A percentile compares a stretch with the other conserved stretches of the same genome.
phyloP scores from a whole-genome alignment of 2,797 vertebrate species.

The Denticeps clupeoides region DNA sequence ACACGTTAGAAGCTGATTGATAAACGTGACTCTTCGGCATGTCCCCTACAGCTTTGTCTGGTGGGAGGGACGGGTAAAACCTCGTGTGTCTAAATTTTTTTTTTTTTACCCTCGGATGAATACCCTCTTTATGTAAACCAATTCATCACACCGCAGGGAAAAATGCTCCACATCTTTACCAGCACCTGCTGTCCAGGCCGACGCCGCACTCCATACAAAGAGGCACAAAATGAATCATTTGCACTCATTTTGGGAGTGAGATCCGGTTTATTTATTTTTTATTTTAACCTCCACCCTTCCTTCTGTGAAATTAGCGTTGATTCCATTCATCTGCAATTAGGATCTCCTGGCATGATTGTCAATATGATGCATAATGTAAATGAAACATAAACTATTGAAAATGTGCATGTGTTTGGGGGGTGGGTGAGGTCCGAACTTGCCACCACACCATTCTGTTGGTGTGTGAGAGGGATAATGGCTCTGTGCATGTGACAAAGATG shows the following conservation, averaged over 20 bases:
- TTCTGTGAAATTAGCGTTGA: neutral
- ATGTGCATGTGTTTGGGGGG: too few relatives aligned
- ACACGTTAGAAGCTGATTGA: constrained; percentile 20
- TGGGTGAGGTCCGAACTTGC: too few relatives aligned
- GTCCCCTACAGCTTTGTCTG: constrained; percentile 32
- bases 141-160: constrained; percentile 74
- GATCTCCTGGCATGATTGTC: constrained; percentile 14
- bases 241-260: too few relatives aligned
- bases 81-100: constrained; percentile 56
- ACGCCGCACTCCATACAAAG: constrained; percentile 56
- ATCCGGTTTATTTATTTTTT: too few relatives aligned
- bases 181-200: constrained; percentile 71
- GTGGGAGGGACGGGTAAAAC: constrained; percentile 51
- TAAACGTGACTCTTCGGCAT: constrained; percentile 11
- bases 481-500: too few relatives aligned
- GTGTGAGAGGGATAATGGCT: too few relatives aligned
- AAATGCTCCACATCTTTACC: constrained; percentile 57
- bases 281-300: too few relatives aligned
- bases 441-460: too few relatives aligned
- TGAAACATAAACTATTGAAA: constrained; percentile 21
- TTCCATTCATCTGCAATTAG: constrained; percentile 15
- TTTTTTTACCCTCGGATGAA: constrained; percentile 70
- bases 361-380: constrained; percentile 21
- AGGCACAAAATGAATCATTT: neutral
- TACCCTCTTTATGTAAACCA: constrained; percentile 68